phyloP scores from a whole-genome alignment of 1,140 invertebrate genomes.

The Vollenhovia emeryi region DNA sequence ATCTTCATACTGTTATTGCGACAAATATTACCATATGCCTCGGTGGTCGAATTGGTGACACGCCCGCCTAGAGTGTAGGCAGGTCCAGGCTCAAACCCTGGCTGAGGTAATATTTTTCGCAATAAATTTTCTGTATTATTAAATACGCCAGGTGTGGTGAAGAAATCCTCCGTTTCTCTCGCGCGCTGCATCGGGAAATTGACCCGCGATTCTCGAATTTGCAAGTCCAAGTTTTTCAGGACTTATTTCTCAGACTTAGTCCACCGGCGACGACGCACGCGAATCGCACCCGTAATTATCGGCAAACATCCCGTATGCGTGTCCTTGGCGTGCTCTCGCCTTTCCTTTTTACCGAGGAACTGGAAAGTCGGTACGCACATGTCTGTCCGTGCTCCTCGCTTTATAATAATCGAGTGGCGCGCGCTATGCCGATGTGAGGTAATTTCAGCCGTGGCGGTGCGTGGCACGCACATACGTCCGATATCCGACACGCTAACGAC shows the following conservation, averaged over 20 bases:
- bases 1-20: too few species aligned
- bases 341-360: slow-evolving; percentile 11
- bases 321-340: background rate
- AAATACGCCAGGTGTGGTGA: too few species aligned
- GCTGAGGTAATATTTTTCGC: too few species aligned
- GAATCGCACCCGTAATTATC: background rate
- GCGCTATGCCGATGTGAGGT: slow-evolving; percentile 29
- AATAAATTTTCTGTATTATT: too few species aligned
- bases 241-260: background rate
- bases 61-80: too few species aligned
- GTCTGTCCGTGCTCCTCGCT: background rate
- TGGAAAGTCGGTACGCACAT: slow-evolving; percentile 12
- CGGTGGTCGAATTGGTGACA: too few species aligned
- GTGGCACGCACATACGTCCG: slow-evolving; percentile 26
- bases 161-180: too few species aligned
- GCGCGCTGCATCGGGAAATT: too few species aligned
- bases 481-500: slow-evolving; percentile 51
- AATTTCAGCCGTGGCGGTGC: slow-evolving; percentile 25
- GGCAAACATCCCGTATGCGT: background rate
- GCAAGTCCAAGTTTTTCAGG: background rate
- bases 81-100: too few species aligned
- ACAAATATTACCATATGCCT: too few species aligned
- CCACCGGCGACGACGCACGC: background rate
- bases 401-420: slow-evolving; percentile 45
- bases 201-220: background rate